Conservation (phyloP, 2,888 invertebrate genomes). For the Epinotia demarniana region DNA sequence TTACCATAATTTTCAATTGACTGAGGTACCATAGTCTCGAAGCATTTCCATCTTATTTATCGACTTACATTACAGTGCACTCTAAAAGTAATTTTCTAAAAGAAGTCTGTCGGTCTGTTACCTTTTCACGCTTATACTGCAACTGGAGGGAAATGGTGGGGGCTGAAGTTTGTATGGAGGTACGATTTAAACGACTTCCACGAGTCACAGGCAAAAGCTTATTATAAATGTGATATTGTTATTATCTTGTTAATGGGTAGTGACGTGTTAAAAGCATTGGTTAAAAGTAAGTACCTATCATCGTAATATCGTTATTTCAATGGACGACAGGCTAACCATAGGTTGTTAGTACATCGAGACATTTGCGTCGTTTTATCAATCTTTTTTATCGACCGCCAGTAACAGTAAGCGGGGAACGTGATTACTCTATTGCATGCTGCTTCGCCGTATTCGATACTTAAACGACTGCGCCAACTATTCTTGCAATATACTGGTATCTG, state of each 20-base stretch:
- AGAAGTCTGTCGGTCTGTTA: too few relatives aligned
- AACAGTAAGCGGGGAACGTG: conserved; percentile 12
- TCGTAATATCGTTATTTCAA: not conserved
- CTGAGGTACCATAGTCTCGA: too few relatives aligned
- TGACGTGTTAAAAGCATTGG: not conserved
- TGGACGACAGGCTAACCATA: not conserved
- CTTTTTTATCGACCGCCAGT: conserved; percentile 13
- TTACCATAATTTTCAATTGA: too few relatives aligned
- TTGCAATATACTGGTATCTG: conserved; percentile 23
- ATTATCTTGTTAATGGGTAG: not conserved
- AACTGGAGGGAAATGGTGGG: too few relatives aligned
- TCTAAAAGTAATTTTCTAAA: too few relatives aligned
- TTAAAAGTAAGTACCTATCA: too few relatives aligned
- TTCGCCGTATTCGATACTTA: conserved; percentile 30
- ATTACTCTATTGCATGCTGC: conserved; percentile 33
- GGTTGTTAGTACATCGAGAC: not conserved
- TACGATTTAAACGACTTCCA: too few relatives aligned
- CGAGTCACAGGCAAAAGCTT: too few relatives aligned
- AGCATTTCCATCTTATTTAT: too few relatives aligned
- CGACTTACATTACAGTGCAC: too few relatives aligned
- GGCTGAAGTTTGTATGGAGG: too few relatives aligned
- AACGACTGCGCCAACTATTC: conserved; percentile 20
- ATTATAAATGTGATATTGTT: not conserved
- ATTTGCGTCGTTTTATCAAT: not conserved
- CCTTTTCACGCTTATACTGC: too few relatives aligned